phyloP scores from a whole-genome alignment of 2,888 invertebrate genomes.

The Papilio protenor region DNA sequence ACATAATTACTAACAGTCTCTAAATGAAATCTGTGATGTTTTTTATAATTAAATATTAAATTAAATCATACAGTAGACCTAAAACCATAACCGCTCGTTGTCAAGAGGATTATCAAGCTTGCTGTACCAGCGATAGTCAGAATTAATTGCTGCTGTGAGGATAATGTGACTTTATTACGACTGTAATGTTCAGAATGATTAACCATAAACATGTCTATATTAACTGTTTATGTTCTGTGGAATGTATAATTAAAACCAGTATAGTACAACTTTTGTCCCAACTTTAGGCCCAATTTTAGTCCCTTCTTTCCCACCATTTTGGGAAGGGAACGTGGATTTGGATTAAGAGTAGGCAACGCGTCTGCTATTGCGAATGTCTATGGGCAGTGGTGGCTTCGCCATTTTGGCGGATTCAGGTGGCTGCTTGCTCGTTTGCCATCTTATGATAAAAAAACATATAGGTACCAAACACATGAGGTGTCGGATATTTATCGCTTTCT shows the following conservation, averaged over 20 bases:
- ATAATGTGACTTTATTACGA: slow-evolving; percentile 11
- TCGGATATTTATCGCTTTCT: no score
- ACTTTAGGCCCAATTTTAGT: no score
- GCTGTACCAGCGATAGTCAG: not conserved
- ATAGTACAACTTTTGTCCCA: not conserved
- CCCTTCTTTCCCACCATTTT: no score
- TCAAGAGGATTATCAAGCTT: slow-evolving; percentile 14
- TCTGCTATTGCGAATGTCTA: no score
- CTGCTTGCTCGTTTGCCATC: no score
- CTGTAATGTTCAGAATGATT: not conserved
- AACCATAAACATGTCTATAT: not conserved
- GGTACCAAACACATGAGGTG: no score
- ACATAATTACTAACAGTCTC: not conserved
- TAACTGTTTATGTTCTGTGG: not conserved
- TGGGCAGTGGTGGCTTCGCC: no score
- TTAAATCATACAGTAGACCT: not conserved
- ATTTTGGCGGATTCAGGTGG: no score
- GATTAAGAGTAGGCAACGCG: no score
- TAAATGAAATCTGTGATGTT: not conserved
- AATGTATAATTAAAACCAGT: not conserved
- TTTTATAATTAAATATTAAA: not conserved
- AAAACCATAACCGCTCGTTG: not conserved
- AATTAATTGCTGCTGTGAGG: slow-evolving; percentile 11
- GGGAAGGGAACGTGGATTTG: no score
- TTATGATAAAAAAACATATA: no score